Evolutionary conservation across 2,888 invertebrate genomes (phyloP).

Genomic region (Brachyptera putata): DNA sequence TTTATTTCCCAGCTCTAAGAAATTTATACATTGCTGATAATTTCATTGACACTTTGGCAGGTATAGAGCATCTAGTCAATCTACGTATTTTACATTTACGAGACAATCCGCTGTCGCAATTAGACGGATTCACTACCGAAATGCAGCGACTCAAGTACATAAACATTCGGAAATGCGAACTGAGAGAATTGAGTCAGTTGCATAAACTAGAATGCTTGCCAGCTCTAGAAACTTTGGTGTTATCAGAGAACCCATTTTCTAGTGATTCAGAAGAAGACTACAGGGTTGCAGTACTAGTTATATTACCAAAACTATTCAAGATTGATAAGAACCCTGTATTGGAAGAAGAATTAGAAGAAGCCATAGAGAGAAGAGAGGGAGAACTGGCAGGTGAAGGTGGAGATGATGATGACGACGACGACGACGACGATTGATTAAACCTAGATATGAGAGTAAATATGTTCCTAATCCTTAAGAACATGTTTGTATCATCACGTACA

Average conservation of each 20-base stretch:
- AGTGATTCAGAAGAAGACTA: conserved; percentile 6
- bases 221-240: neutral
- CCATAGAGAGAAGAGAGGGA: neutral
- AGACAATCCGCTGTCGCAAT: neutral
- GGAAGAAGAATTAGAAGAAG: neutral
- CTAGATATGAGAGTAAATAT: no score
- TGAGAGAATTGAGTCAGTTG: neutral
- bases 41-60: neutral
- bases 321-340: neutral
- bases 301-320: neutral
- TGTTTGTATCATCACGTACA: no score
- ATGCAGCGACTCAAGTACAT: neutral
- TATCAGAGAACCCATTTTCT: neutral
- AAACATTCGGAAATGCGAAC: neutral
- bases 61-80: neutral
- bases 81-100: neutral
- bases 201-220: neutral
- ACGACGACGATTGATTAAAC: neutral
- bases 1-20: neutral
- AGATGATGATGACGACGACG: neutral
- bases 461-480: no score
- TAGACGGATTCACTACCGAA: neutral
- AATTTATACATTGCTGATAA: neutral
- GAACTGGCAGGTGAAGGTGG: no score
- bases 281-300: neutral